Percentiles rank a stretch among this genome's conserved stretches.
Evolutionary conservation across 2,888 invertebrate genomes (phyloP).

Genomic region (Lepidocyrtoides sp.): DNA sequence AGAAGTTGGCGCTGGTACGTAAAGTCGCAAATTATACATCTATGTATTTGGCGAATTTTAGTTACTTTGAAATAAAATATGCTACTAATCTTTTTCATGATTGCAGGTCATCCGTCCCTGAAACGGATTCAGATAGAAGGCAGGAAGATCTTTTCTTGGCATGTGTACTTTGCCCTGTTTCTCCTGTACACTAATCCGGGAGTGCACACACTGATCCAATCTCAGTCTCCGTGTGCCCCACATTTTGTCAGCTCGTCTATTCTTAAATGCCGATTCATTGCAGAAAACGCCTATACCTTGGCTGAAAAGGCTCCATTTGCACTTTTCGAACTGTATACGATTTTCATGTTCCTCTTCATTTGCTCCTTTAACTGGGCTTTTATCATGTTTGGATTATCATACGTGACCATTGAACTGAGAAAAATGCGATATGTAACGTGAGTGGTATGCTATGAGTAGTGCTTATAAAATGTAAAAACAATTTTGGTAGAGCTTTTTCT

Average conservation of each 20-base stretch:
- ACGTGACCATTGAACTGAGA: neutral
- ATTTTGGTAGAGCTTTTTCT: too few species aligned
- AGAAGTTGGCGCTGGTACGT: too few species aligned
- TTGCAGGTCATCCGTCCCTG: too few species aligned
- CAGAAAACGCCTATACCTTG: neutral
- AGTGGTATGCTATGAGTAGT: too few species aligned
- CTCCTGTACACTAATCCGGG: conserved; percentile 43
- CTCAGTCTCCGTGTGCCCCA: conserved; percentile 23
- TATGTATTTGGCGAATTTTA: too few species aligned
- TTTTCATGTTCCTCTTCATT: conserved; percentile 62
- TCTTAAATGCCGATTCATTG: neutral
- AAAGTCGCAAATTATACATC: too few species aligned
- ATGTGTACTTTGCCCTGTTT: neutral
- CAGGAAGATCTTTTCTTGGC: neutral
- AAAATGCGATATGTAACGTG: conserved; percentile 23
- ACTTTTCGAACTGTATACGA: conserved; percentile 38
- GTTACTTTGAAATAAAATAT: too few species aligned
- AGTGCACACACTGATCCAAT: conserved; percentile 25
- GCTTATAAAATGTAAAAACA: too few species aligned
- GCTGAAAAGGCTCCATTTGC: neutral
- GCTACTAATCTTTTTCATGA: too few species aligned
- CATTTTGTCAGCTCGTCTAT: neutral
- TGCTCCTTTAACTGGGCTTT: conserved; percentile 47
- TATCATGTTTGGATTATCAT: conserved; percentile 32
- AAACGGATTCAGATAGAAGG: neutral